phyloP scores from a whole-genome alignment of 2,888 invertebrate species.

The Limnephilus rhombicus region DNA sequence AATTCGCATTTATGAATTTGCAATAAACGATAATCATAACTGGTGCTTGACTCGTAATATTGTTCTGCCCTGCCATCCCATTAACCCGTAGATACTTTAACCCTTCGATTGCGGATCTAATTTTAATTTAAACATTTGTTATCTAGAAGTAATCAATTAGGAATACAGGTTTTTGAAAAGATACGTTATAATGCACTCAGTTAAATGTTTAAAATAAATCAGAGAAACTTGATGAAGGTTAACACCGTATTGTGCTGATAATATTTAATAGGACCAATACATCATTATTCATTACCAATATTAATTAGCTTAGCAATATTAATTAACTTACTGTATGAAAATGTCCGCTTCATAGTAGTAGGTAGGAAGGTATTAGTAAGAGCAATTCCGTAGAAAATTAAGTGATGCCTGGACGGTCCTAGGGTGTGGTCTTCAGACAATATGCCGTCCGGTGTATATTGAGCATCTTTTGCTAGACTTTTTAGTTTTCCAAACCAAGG shows the following conservation, averaged over 20 bases:
- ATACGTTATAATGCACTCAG: neutral
- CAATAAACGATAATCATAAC: constrained; percentile 49
- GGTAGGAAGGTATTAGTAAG: neutral
- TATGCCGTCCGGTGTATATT: too few relatives aligned
- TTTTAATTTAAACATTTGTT: neutral
- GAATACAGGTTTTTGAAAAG: neutral
- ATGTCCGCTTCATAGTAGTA: neutral
- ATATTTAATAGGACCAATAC: neutral
- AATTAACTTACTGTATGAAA: too few relatives aligned
- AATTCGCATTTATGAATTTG: constrained; percentile 51
- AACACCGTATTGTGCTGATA: neutral
- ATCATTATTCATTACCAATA: too few relatives aligned
- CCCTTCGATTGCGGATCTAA: neutral
- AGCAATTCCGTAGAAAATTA: too few relatives aligned
- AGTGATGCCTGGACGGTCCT: neutral
- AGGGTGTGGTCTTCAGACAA: too few relatives aligned
- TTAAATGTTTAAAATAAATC: neutral
- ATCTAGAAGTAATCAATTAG: neutral
- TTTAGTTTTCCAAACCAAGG: too few relatives aligned
- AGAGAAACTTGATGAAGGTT: neutral
- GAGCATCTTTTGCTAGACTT: too few relatives aligned
- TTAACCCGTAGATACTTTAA: constrained; percentile 54
- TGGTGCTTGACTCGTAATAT: constrained; percentile 53
- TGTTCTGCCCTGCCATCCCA: constrained; percentile 55
- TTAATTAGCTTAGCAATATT: too few relatives aligned